A percentile compares a stretch with the other conserved stretches of the same genome.
phyloP scores from a whole-genome alignment of 2,797 vertebrate species.

The Erethizon dorsatum region DNA sequence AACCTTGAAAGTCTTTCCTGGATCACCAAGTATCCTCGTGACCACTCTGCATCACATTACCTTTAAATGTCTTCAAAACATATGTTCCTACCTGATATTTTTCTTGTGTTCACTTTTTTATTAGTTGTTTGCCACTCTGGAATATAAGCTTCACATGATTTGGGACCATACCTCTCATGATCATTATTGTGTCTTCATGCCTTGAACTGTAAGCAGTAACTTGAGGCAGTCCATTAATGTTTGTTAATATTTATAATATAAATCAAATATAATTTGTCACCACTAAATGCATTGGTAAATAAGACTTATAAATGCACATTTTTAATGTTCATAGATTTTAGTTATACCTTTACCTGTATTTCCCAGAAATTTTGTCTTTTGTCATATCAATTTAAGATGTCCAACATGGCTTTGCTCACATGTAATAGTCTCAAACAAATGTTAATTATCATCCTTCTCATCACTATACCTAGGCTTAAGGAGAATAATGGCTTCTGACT shows the following conservation, averaged over 20 bases:
- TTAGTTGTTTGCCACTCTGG: background rate
- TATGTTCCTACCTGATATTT: background rate
- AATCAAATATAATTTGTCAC: background rate
- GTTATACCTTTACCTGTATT: background rate
- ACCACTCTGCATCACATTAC: background rate
- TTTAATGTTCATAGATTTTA: background rate
- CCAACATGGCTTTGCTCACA: background rate
- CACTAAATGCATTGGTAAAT: background rate
- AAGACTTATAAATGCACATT: background rate
- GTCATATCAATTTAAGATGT: background rate
- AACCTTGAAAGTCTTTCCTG: background rate
- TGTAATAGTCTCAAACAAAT: background rate
- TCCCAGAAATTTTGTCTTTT: background rate
- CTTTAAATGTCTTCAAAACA: background rate
- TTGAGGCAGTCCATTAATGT: background rate
- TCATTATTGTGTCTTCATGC: background rate
- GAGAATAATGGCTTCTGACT: background rate
- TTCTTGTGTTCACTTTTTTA: background rate
- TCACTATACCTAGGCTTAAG: background rate
- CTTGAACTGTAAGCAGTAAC: conserved; percentile 5
- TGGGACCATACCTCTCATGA: background rate
- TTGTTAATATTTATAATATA: conserved; percentile 18
- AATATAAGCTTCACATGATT: background rate
- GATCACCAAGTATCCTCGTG: background rate
- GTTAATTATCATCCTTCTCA: conserved; percentile 40